Percentiles rank a stretch among this genome's conserved stretches.
These are phyloP conservation scores for Circaetus cinerascens DNA, from an alignment of 2,113 vertebrate species.

Conservation along the genomic window DNA sequence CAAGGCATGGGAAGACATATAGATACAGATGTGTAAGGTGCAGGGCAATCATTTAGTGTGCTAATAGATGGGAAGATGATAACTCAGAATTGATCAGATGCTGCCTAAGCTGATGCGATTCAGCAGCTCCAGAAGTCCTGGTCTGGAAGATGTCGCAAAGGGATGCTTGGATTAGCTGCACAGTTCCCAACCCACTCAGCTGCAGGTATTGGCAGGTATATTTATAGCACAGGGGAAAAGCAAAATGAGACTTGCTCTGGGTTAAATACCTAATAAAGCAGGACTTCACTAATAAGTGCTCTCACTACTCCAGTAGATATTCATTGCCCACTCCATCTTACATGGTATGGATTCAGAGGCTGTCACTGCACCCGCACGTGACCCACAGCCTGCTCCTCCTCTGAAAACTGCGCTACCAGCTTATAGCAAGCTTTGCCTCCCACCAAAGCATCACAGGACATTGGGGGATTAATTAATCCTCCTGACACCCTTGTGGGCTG, in stretches of 20 bases:
- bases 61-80: not conserved
- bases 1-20: not conserved
- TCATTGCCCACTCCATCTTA: not conserved
- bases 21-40: not conserved
- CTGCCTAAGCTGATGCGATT: not conserved
- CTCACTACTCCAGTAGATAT: not conserved
- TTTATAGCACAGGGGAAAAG: not conserved
- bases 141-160: not conserved
- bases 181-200: not conserved
- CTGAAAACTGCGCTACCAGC: not conserved
- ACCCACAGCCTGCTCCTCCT: not conserved
- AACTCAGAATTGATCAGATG: slow-evolving; percentile 8
- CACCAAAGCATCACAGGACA: not conserved
- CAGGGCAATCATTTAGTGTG: not conserved
- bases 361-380: fast-evolving
- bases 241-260: not conserved
- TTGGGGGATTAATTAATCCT: not conserved
- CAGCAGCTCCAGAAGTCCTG: not conserved
- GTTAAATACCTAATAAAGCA: not conserved
- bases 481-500: not conserved
- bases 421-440: not conserved
- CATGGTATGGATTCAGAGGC: not conserved
- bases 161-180: not conserved
- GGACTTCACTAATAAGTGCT: not conserved
- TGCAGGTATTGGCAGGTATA: not conserved